A percentile compares a stretch with the other conserved stretches of the same genome.
Conservation (phyloP, 2,797 vertebrate species). For the Perodicticus potto region DNA sequence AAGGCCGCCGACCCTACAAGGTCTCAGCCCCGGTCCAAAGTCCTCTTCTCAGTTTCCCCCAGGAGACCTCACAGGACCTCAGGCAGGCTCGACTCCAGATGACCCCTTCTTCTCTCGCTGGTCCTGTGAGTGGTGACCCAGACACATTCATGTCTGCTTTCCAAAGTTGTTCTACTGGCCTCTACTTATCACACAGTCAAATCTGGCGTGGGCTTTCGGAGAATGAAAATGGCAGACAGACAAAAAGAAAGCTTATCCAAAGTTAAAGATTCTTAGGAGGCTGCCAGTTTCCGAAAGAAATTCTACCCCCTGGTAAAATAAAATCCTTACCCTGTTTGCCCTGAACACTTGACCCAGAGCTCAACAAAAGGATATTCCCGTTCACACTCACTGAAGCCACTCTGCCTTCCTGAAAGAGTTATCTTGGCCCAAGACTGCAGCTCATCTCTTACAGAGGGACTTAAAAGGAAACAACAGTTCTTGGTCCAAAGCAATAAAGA, state of each 20-base stretch:
- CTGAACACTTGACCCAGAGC: slow-evolving; percentile 3
- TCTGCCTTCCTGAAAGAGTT: slow-evolving; percentile 57
- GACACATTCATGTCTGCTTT: neutral
- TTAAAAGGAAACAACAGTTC: slow-evolving; percentile 78
- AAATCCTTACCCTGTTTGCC: slow-evolving; percentile 38
- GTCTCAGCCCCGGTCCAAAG: neutral
- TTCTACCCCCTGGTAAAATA: slow-evolving; percentile 21
- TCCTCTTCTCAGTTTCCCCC: neutral
- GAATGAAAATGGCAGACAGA: slow-evolving; percentile 15
- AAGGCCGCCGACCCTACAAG: neutral
- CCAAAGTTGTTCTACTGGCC: neutral
- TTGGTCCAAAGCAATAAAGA: slow-evolving; percentile 79
- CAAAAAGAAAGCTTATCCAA: slow-evolving; percentile 43
- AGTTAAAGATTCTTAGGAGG: slow-evolving; percentile 41
- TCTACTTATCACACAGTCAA: neutral
- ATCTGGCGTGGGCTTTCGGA: slow-evolving; percentile 41
- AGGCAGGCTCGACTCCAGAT: neutral
- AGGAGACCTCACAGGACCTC: neutral
- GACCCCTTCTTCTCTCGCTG: neutral
- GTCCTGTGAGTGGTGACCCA: neutral
- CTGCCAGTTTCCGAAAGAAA: slow-evolving; percentile 66
- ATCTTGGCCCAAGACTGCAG: slow-evolving; percentile 66
- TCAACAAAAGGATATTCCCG: neutral
- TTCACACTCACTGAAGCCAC: slow-evolving; percentile 51
- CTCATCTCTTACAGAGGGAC: slow-evolving; percentile 70